phyloP scores from a whole-genome alignment of 2,888 invertebrate species.

The Agrilus biguttatus region DNA sequence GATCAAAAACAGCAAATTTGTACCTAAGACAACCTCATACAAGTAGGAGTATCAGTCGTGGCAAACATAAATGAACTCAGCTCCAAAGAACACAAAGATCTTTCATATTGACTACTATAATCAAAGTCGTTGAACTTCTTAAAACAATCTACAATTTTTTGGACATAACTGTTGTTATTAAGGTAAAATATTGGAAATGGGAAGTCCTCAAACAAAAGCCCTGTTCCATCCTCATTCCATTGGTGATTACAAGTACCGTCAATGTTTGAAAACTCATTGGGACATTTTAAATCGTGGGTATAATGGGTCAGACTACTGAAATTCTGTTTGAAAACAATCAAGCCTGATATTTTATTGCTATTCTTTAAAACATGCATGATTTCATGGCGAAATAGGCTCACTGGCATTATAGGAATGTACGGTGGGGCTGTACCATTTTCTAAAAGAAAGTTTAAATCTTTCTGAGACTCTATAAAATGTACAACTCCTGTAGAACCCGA shows the following conservation, averaged over 20 bases:
- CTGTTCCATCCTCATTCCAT: slow-evolving; percentile 74
- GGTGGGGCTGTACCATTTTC: slow-evolving; percentile 59
- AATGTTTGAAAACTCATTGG: slow-evolving; percentile 57
- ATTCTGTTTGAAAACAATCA: slow-evolving; percentile 43
- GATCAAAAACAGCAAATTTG: neutral
- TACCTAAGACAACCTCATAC: slow-evolving; percentile 39
- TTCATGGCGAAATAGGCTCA: slow-evolving; percentile 44
- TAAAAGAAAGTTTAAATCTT: slow-evolving; percentile 63
- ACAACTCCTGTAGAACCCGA: slow-evolving; percentile 77
- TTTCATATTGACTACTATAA: slow-evolving; percentile 42
- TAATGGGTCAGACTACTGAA: slow-evolving; percentile 24
- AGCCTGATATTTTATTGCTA: slow-evolving; percentile 46
- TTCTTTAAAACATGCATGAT: slow-evolving; percentile 38
- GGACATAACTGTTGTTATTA: slow-evolving; percentile 43
- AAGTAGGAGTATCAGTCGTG: slow-evolving; percentile 71
- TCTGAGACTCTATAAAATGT: slow-evolving; percentile 48
- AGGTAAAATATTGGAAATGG: slow-evolving; percentile 81
- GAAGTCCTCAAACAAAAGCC: slow-evolving; percentile 62
- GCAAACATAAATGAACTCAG: slow-evolving; percentile 81
- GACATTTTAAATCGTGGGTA: slow-evolving; percentile 63
- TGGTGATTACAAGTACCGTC: slow-evolving; percentile 29
- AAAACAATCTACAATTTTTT: slow-evolving; percentile 46
- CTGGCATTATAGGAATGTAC: slow-evolving; percentile 62
- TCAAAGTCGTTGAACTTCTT: slow-evolving; percentile 55
- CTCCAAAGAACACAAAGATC: slow-evolving; percentile 79